Evolutionary conservation across 2,888 invertebrate species (phyloP), one percentile per base, ranked within the genome.

Genomic region (Folsomia manolachei): DNA sequence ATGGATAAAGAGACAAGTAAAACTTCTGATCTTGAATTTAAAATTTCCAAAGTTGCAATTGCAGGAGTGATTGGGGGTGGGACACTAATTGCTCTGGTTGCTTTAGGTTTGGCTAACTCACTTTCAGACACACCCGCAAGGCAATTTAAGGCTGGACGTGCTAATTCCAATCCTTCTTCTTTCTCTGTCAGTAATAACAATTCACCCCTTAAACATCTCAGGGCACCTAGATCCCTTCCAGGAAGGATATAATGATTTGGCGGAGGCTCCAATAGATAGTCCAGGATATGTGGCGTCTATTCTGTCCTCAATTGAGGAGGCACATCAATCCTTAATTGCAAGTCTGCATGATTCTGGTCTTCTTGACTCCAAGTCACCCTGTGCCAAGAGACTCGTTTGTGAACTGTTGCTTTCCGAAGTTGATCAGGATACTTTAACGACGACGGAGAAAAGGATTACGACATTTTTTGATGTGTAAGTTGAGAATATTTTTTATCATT

Each of bases 371-470:
- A 39, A 39, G 39, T 39, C 91, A 1, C 90, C 90, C 69, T 92
- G 92, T 82, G 90, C 92, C 1, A 91, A 92, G 82, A 88, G 87
- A 81, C 87, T 91, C 77, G 91, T 92, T 84, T 92, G 92, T 83
- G 89, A 90, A 81, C 89, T 90, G 61, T 89, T 92, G 86, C 85
- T 89, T 56, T 86, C 88, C 72, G 90, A 91, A 80, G 85, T 88
- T 67, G 87, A 88, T 1, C 91, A 92, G 82, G 89, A 90, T 27
- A 85, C 89, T 74, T 87, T 89, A 78, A 85, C 89, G 61, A 85
- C 89, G 61, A 91, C 91, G 91, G 91, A 92, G 85, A 92, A 92
- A 85, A 90, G 90, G 83, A 91, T 92, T 90, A 88, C 89, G 81
- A 88, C 89, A 65, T 86, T 91, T 81, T 84, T 91, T 70, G 87